Evolutionary conservation across 2,113 vertebrate species (phyloP), one percentile per base, ranked within the genome.

Genomic region (Mustela nigripes): DNA sequence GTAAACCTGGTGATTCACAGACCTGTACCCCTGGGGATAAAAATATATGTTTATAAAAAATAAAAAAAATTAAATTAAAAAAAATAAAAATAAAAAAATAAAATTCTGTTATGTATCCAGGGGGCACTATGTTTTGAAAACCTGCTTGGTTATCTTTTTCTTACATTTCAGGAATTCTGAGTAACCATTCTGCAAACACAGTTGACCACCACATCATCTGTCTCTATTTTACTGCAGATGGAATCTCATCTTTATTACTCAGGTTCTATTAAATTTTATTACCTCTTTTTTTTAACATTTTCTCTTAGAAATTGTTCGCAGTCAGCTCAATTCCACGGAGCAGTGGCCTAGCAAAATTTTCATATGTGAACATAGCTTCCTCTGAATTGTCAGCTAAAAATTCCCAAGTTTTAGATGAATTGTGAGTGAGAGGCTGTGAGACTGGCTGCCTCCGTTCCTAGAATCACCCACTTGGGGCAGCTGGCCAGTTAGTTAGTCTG

Each of bases 201-300:
- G 53, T 22, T 95, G 67, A 39, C 79, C 11, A 39, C 6, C 11
- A 65, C 16, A 33, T 82, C 28, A 31, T 67, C 2, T 42, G 33
- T 53, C n/a, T 67, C 22, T 60, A 33, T 76, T 94, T 83, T 67
- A 94, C 36, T 80, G 48, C 28, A 39, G 63, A 28, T 65, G 21
- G 33, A 62, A 74, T 92, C 94, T 93, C 39, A 91, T 71, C 73
- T 87, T 93, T 80, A 69, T 80, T 11, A 24, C 16, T 83, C 14
- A 39, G 42, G 7, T 93, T 83, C n/a, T 89, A 15, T 94, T 96
- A 82, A 60, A 78, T 87, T 87, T 74, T 81, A 56, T 83, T 73
- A 78, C n/a, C 16, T 39, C 33, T 39, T 50, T 60, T 48, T 53
- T 53, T 50, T 14, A 78, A 63, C 4, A 11, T 74, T 74, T 89